Percentiles rank a stretch among this genome's conserved stretches.
Evolutionary conservation across 92 coral and sea anemone genomes (phyloP).

Genomic region (Umimayanthus kanabou): DNA sequence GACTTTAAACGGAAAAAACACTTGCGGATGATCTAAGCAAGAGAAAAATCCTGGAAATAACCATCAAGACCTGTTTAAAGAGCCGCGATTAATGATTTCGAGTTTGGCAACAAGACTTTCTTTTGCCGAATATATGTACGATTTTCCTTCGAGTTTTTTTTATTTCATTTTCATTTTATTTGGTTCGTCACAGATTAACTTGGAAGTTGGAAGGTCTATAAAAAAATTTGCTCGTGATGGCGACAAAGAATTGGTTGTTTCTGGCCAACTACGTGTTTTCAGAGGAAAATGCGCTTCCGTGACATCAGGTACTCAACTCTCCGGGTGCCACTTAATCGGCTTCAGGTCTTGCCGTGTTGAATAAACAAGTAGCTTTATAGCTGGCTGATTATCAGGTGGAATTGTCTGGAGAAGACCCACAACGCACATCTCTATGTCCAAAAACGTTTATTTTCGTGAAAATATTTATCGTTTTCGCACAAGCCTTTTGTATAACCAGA

Average conservation of each 20-base stretch:
- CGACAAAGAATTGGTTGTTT: background rate
- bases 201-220: background rate
- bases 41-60: background rate
- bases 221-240: slow-evolving; percentile 3
- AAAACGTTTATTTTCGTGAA: no score
- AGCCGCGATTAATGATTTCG: slow-evolving; percentile 34
- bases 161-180: no score
- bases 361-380: background rate
- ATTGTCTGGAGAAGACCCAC: no score
- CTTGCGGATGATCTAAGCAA: background rate
- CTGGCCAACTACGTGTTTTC: background rate
- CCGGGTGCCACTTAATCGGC: background rate
- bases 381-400: background rate
- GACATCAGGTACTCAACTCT: background rate
- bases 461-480: no score
- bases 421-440: no score
- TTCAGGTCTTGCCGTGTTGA: background rate
- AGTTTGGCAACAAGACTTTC: slow-evolving; percentile 61
- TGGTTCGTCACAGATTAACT: no score
- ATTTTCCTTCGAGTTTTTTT: no score
- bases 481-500: no score
- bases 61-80: background rate
- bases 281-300: slow-evolving; percentile 5
- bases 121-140: background rate
- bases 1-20: no score